Evolutionary conservation across 2,113 vertebrate genomes (phyloP).

Genomic region (Coptodon bakossiorum): DNA sequence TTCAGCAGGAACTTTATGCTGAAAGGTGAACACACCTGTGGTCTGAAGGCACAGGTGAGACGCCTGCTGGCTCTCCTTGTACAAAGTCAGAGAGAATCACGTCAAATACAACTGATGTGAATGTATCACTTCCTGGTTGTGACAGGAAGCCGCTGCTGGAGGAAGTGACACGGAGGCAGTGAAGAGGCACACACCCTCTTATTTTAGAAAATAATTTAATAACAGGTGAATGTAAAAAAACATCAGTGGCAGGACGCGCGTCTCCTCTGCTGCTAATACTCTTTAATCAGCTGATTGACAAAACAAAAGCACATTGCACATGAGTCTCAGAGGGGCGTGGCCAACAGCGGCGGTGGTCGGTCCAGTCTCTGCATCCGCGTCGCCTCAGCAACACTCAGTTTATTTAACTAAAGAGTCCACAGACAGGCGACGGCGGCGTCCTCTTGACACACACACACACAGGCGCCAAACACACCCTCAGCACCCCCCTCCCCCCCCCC

Average conservation of each 20-base stretch:
- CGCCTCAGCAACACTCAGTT: constrained; percentile 57
- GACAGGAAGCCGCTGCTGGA: background rate
- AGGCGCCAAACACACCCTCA: constrained; percentile 69
- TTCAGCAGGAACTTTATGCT: background rate
- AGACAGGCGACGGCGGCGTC: background rate
- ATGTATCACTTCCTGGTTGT: background rate
- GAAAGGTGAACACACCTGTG: background rate
- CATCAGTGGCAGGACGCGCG: constrained; percentile 72
- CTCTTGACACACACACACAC: constrained; percentile 32
- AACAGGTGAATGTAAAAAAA: constrained; percentile 72
- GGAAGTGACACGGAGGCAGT: background rate
- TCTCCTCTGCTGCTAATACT: constrained; percentile 74
- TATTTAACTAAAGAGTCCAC: background rate
- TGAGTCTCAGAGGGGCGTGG: constrained; percentile 29
- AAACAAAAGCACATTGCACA: constrained; percentile 81
- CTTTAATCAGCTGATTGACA: constrained; percentile 75
- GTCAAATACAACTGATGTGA: rapidly evolving
- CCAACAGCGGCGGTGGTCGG: background rate
- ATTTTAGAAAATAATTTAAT: constrained; percentile 76
- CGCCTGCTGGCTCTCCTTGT: background rate
- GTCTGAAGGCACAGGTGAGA: background rate
- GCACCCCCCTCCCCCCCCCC: constrained; percentile 33
- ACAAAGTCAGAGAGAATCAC: background rate
- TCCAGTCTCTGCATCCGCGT: constrained; percentile 79
- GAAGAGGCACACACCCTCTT: background rate